phyloP scores from a whole-genome alignment of 1,140 invertebrate genomes.

The Microplitis mediator region DNA sequence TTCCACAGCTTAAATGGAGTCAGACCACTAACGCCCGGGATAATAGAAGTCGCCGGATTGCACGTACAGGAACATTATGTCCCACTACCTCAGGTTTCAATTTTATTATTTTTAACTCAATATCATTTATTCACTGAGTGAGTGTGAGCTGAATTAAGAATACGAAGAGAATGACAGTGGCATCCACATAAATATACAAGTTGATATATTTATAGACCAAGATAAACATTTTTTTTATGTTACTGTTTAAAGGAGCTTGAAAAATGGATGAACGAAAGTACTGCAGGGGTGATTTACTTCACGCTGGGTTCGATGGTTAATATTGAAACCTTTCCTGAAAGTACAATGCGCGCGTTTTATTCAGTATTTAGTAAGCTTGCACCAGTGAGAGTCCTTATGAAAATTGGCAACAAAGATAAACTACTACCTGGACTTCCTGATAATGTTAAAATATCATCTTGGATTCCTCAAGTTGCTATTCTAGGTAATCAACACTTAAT shows the following conservation, averaged over 20 bases:
- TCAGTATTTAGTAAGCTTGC: slow-evolving; percentile 64
- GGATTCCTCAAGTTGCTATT: slow-evolving; percentile 42
- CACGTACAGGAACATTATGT: slow-evolving; percentile 47
- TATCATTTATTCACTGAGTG: no score
- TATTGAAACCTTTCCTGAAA: slow-evolving; percentile 66
- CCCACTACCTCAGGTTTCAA: slow-evolving; percentile 34
- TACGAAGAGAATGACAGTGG: no score
- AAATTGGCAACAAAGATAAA: slow-evolving; percentile 38
- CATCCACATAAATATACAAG: no score
- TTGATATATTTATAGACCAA: no score
- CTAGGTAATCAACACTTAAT: slow-evolving; percentile 5
- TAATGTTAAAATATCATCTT: slow-evolving; percentile 33
- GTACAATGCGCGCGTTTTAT: slow-evolving; percentile 66
- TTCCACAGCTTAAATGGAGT: slow-evolving; percentile 53
- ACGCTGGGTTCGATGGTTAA: slow-evolving; percentile 74
- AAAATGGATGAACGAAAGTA: slow-evolving; percentile 71
- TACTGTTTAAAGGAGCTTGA: slow-evolving; percentile 67
- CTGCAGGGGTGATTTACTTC: slow-evolving; percentile 73
- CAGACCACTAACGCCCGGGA: slow-evolving; percentile 47
- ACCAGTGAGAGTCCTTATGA: slow-evolving; percentile 44
- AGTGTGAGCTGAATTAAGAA: no score
- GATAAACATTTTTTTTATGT: background rate
- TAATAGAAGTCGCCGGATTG: slow-evolving; percentile 58
- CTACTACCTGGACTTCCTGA: slow-evolving; percentile 32
- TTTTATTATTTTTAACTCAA: background rate